phyloP scores from a whole-genome alignment of 2,888 invertebrate species.

The Furcula furcula region DNA sequence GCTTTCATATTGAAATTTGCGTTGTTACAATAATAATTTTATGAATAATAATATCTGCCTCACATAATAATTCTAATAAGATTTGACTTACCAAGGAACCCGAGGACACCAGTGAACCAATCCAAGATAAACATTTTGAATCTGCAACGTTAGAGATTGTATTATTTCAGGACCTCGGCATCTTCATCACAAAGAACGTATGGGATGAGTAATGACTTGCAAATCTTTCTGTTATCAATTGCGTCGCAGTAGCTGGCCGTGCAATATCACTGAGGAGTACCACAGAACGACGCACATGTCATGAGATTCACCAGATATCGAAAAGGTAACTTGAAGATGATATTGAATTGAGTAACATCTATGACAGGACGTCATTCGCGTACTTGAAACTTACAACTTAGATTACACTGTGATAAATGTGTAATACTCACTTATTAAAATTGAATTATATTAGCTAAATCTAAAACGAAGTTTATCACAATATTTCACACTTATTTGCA shows the following conservation, averaged over 20 bases:
- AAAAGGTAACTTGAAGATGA: conserved; percentile 53
- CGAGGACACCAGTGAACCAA: conserved; percentile 96
- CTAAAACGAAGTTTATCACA: conserved; percentile 74
- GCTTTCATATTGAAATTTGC: too few species aligned
- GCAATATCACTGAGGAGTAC: conserved; percentile 30
- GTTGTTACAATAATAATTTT: too few species aligned
- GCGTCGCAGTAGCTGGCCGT: conserved; percentile 40
- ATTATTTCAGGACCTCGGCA: conserved; percentile 38
- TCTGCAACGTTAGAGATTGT: conserved; percentile 59
- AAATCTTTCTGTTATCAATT: conserved; percentile 50
- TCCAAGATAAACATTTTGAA: conserved; percentile 95
- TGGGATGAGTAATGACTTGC: conserved; percentile 66
- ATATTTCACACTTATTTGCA: conserved; percentile 69
- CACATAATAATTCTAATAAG: conserved; percentile 2
- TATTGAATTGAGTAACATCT: conserved; percentile 72
- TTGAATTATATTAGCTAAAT: conserved; percentile 74
- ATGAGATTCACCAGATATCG: conserved; percentile 37
- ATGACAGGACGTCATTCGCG: conserved; percentile 72
- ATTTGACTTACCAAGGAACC: conserved; percentile 91
- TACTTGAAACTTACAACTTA: conserved; percentile 53
- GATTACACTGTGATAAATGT: conserved; percentile 40
- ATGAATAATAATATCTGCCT: background rate
- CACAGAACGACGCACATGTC: conserved; percentile 32
- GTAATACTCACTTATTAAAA: conserved; percentile 73
- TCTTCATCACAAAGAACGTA: conserved; percentile 55